Percentiles rank a stretch among this genome's conserved stretches.
Evolutionary conservation across 2,888 invertebrate genomes (phyloP).

Genomic region (Stenichneumon culpator): DNA sequence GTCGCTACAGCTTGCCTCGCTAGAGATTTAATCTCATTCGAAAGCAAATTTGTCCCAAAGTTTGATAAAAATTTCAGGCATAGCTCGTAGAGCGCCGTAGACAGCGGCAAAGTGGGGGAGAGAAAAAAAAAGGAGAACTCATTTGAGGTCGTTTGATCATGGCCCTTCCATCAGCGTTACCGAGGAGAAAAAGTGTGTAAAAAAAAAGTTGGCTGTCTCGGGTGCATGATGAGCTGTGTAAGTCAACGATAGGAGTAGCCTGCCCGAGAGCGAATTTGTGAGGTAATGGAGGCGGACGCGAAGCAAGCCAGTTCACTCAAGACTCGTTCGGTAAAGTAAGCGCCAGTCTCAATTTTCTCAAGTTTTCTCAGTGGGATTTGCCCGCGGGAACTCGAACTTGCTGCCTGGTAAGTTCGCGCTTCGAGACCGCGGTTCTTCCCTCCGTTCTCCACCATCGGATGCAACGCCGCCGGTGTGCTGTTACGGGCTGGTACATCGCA

Average conservation of each 20-base stretch:
- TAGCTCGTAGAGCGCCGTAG: not conserved
- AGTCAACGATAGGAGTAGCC: conserved; percentile 37
- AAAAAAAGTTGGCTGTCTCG: conserved; percentile 27
- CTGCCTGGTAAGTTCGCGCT: conserved; percentile 21
- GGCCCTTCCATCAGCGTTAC: not conserved
- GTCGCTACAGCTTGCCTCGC: too few relatives aligned
- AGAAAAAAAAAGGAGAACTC: not conserved
- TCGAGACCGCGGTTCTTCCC: conserved; percentile 12
- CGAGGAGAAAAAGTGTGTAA: not conserved
- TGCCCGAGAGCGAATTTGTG: conserved; percentile 46
- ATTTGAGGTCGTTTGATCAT: conserved; percentile 6
- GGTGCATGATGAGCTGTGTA: conserved; percentile 33
- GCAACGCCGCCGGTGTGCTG: not conserved
- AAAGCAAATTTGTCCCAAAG: not conserved
- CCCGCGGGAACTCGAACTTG: conserved; percentile 41
- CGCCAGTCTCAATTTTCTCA: conserved; percentile 64
- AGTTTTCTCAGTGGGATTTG: conserved; percentile 58
- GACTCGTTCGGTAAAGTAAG: conserved; percentile 54
- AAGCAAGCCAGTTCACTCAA: conserved; percentile 57
- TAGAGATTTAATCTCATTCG: not conserved
- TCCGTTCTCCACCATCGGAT: not conserved
- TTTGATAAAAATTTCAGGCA: not conserved
- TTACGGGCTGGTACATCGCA: not conserved
- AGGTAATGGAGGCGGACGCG: conserved; percentile 46
- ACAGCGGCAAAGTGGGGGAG: not conserved